Conservation (phyloP, 2,888 invertebrate genomes). For the Troilus luridus region DNA sequence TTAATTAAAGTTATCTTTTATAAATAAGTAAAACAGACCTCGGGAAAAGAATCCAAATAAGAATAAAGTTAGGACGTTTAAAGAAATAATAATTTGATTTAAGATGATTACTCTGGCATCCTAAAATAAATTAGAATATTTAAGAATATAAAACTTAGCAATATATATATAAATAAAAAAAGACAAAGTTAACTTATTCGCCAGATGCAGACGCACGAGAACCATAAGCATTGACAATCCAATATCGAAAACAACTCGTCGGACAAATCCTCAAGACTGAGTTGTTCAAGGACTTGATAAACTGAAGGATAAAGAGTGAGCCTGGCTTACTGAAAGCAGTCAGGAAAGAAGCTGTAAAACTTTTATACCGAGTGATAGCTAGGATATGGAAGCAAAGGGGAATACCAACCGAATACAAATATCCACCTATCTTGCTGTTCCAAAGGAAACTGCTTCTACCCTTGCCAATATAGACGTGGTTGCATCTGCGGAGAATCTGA, state of each 20-base stretch:
- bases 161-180: no score
- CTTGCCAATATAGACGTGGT: not conserved
- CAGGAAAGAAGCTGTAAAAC: not conserved
- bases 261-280: not conserved
- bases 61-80: no score
- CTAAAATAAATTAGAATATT: no score
- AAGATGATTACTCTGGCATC: no score
- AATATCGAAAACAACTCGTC: not conserved
- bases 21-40: no score
- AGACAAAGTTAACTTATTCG: not conserved
- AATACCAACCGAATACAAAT: conserved; percentile 29
- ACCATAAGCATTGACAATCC: not conserved
- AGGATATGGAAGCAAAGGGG: not conserved
- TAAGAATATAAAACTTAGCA: no score
- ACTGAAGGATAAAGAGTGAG: not conserved
- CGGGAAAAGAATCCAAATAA: no score
- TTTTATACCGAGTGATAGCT: conserved; percentile 29
- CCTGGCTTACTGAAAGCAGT: not conserved
- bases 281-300: not conserved
- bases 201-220: not conserved
- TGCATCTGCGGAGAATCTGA: not conserved
- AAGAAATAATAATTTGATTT: no score
- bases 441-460: not conserved
- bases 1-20: no score
- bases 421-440: not conserved